phyloP scores from a whole-genome alignment of 2,888 invertebrate genomes.

The Pherbina coryleti region DNA sequence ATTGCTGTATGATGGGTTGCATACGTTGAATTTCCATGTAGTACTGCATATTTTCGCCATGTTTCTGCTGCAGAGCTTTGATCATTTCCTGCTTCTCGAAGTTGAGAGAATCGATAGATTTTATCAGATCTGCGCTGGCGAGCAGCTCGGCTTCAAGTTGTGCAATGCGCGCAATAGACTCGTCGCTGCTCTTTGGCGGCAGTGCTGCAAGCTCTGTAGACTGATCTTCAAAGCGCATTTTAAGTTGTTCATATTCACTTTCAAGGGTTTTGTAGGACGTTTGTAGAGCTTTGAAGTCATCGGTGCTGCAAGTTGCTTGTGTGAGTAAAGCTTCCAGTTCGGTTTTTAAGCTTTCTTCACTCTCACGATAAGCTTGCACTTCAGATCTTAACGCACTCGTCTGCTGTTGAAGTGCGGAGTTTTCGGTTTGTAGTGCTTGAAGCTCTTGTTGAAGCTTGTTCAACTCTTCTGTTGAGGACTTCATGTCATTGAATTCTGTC shows the following conservation, averaged over 20 bases:
- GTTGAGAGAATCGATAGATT: constrained; percentile 63
- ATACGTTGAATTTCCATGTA: constrained; percentile 88
- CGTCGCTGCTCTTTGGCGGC: constrained; percentile 16
- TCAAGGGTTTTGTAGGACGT: constrained; percentile 37
- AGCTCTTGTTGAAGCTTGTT: background rate
- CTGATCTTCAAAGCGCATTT: constrained; percentile 40
- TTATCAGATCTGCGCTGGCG: constrained; percentile 53
- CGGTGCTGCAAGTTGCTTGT: background rate
- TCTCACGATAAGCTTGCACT: constrained; percentile 29
- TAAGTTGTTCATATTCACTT: constrained; percentile 45
- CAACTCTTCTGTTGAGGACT: constrained; percentile 9
- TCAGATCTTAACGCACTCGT: constrained; percentile 35
- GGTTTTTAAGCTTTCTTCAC: background rate
- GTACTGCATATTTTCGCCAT: constrained; percentile 86
- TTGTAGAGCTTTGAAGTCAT: constrained; percentile 9
- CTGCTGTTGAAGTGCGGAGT: constrained; percentile 12
- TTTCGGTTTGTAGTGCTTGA: background rate
- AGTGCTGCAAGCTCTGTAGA: constrained; percentile 34
- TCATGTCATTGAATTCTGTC: constrained; percentile 38
- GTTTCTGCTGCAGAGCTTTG: constrained; percentile 82
- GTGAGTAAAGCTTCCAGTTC: constrained; percentile 18
- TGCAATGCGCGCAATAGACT: constrained; percentile 46
- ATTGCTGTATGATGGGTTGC: constrained; percentile 72
- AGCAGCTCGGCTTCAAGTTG: constrained; percentile 51
- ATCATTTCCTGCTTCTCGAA: constrained; percentile 80